These are phyloP conservation scores for Gallinago solitaria DNA, from an alignment of 2,797 vertebrate species.

Conservation along the genomic window DNA sequence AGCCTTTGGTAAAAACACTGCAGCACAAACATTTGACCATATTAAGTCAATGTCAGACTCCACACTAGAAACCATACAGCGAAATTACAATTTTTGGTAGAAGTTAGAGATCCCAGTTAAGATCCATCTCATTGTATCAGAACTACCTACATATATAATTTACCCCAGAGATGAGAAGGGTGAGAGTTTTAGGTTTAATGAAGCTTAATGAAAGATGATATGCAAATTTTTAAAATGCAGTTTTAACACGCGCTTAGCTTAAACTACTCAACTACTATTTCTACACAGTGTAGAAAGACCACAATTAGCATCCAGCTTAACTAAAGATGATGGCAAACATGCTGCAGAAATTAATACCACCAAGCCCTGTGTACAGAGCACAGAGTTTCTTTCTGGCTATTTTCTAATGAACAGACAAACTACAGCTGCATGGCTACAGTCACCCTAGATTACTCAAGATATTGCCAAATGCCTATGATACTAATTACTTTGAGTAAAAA, in stretches of 20 bases:
- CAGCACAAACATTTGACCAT: background rate
- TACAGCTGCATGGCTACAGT: background rate
- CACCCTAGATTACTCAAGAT: background rate
- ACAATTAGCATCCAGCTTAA: background rate
- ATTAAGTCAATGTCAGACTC: background rate
- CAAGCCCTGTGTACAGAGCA: background rate
- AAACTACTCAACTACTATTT: background rate
- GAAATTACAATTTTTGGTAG: background rate
- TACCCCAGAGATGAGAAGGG: background rate
- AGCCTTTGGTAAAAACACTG: background rate
- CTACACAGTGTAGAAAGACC: accelerated
- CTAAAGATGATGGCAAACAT: background rate
- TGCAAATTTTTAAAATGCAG: background rate
- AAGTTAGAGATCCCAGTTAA: background rate
- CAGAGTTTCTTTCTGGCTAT: background rate
- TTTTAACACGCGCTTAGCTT: background rate
- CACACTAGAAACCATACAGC: background rate
- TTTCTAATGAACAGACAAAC: background rate
- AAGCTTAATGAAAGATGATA: background rate
- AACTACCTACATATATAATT: background rate
- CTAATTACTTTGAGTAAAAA: background rate
- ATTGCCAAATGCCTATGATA: background rate
- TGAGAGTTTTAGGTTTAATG: background rate
- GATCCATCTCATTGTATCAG: background rate
- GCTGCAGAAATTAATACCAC: background rate